Percentiles rank a stretch among this genome's conserved stretches.
phyloP scores from a whole-genome alignment of 2,888 invertebrate species.

The Lepidocyrtoides sp. region DNA sequence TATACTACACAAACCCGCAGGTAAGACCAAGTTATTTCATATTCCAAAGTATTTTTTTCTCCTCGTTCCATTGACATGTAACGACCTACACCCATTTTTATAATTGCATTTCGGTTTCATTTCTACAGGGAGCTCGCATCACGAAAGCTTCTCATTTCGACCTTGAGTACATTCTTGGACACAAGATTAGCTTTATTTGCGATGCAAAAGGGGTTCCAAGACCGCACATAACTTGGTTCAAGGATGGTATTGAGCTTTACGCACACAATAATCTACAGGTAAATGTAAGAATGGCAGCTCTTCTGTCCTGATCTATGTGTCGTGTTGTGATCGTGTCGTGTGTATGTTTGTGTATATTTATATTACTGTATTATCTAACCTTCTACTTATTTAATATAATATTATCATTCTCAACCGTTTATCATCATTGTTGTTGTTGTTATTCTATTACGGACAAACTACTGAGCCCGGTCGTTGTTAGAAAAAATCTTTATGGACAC shows the following conservation, averaged over 20 bases:
- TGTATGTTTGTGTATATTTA: not conserved
- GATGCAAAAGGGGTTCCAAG: slow-evolving; percentile 96
- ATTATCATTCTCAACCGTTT: no score
- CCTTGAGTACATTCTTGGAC: slow-evolving; percentile 96
- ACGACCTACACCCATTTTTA: not conserved
- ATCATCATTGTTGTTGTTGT: no score
- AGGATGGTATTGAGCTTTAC: slow-evolving; percentile 97
- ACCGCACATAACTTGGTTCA: slow-evolving; percentile 96
- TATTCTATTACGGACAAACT: no score
- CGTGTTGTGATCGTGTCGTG: no score
- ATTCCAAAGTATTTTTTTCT: not conserved
- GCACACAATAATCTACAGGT: slow-evolving; percentile 96
- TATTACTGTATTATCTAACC: not conserved
- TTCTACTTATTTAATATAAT: no score
- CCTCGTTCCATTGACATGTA: not conserved
- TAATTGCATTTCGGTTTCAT: not conserved
- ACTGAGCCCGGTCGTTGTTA: no score
- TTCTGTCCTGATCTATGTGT: no score
- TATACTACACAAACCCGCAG: slow-evolving; percentile 96
- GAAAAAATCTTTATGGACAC: no score
- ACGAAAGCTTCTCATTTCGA: slow-evolving; percentile 96
- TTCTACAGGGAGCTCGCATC: slow-evolving; percentile 94
- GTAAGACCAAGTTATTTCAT: slow-evolving; percentile 87
- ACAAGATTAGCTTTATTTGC: slow-evolving; percentile 97
- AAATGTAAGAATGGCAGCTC: slow-evolving; percentile 86